Percentiles rank a stretch among this genome's conserved stretches.
phyloP scores from a whole-genome alignment of 1,140 invertebrate genomes.

The Pogonomyrmex californicus region DNA sequence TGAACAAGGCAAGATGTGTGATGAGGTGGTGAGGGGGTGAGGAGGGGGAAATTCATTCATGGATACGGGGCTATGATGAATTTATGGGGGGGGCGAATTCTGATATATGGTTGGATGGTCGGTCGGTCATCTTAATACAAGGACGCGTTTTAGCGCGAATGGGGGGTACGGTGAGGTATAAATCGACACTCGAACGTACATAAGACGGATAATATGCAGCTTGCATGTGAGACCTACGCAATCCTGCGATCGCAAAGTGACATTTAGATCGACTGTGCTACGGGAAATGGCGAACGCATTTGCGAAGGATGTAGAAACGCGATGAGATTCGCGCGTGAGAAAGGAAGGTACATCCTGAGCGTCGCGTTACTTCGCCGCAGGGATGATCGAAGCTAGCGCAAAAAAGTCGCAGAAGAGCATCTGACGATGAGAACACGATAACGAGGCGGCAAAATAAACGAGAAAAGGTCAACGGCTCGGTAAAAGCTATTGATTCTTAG shows the following conservation, averaged over 20 bases:
- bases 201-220: constrained; percentile 67
- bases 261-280: constrained; percentile 2
- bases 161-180: constrained; percentile 74
- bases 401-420: constrained; percentile 56
- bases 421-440: constrained; percentile 68
- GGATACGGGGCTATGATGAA: constrained; percentile 40
- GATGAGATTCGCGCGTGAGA: constrained; percentile 49
- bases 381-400: constrained; percentile 51
- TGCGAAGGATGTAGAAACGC: constrained; percentile 33
- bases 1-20: constrained; percentile 77
- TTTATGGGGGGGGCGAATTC: constrained; percentile 44
- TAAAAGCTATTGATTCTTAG: constrained; percentile 67
- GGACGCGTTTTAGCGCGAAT: constrained; percentile 74
- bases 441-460: constrained; percentile 72
- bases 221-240: constrained; percentile 65
- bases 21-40: constrained; percentile 45
- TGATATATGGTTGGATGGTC: constrained; percentile 71
- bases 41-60: constrained; percentile 35
- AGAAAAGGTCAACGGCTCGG: constrained; percentile 47
- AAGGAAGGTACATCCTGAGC: constrained; percentile 32
- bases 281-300: constrained; percentile 11
- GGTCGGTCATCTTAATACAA: constrained; percentile 75
- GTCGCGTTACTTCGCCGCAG: constrained; percentile 42
- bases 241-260: constrained; percentile 61
- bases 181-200: constrained; percentile 73